Evolutionary conservation across 1,140 invertebrate genomes (phyloP), one percentile per base, ranked within the genome.

Genomic region (Notospermus geniculatus): DNA sequence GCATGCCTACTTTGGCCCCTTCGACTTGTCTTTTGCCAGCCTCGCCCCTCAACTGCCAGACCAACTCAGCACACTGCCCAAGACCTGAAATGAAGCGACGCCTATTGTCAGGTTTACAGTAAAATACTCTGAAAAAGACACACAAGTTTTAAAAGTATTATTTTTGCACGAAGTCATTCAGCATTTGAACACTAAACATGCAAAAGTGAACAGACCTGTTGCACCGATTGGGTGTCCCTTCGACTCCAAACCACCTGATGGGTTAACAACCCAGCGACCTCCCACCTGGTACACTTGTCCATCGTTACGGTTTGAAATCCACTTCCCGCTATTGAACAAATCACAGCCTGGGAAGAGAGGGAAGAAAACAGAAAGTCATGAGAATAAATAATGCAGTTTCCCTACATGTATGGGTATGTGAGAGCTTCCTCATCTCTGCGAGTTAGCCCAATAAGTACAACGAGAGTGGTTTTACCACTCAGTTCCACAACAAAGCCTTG

Each of bases 171-270:
- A n/a, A n/a, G n/a, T n/a, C n/a, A n/a, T n/a, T n/a, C n/a, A n/a
- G n/a, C n/a, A n/a, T n/a, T n/a, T n/a, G n/a, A n/a, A n/a, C n/a
- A n/a, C n/a, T n/a, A n/a, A 36, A 36, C 15, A 36, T 36, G 32
- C 32, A 7, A 15, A 36, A 7, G 32, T 36, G 32, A 36, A 36
- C 4, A 36, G 75, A 71, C 93, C 95, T 36, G 95, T 97, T 1
- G 95, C 95, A 53, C 95, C 95, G 32, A 98, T 80, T 28, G 95
- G 95, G 87, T 98, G 95, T 1, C 95, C 95, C 80, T 98, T 98
- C 0, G 93, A 95, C 65, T 97, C 96, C 9, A 98, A 83, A 36
- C 95, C 95, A 41, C 95, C 95, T 75, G 92, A 95, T 2, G 95
- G 95, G 80, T 98, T 98, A 1, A 97, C 85, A 1, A 98, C 95